Evolutionary conservation across 2,888 invertebrate genomes (phyloP), one percentile per base, ranked within the genome.

Genomic region (Leptothorax acervorum): DNA sequence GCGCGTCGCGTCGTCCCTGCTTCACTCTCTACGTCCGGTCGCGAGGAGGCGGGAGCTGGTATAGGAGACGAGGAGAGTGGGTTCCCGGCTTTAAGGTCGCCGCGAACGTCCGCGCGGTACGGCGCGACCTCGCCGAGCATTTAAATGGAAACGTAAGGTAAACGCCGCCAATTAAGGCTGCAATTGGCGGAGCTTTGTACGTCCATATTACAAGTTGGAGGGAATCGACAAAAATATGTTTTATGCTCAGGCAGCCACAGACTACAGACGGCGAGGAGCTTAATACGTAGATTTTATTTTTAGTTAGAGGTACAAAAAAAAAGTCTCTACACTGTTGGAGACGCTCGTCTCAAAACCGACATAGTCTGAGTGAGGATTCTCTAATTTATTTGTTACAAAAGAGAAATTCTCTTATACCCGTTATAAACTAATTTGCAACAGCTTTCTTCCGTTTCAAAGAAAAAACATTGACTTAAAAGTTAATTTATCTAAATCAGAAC

Each of bases 1-100:
- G 89, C 88, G 89, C 90, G 91, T 91, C 90, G 90, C 87, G 89
- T 86, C 89, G 85, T 88, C 79, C 88, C 78, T 88, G 89, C 88
- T 88, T 86, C 88, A 84, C 89, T 75, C 88, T 85, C 90, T 87
- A 88, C 88, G 91, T 90, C 83, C 86, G 85, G 84, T 76, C 65
- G 73, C 73, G 60, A 63, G 18, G 55, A 71, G 53, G 71, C 71
- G 79, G 79, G 48, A 75, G 55, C 28, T 23, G 23, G 53, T 28
- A 48, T 55, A 35, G 73, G 65, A 62, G 51, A 48, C 23, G 71
- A 39, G 70, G 66, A 57, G 65, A 85, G 87, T 82, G 86, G 85
- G 86, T 85, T 81, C 79, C 23, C 53, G 85, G 82, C 89, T 84
- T 66, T 90, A 83, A 90, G 89, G 90, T 86, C 88, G 68, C 66